Evolutionary conservation across 2,113 vertebrate genomes (phyloP), one percentile per base, ranked within the genome.

Genomic region (Pardalotus punctatus): DNA sequence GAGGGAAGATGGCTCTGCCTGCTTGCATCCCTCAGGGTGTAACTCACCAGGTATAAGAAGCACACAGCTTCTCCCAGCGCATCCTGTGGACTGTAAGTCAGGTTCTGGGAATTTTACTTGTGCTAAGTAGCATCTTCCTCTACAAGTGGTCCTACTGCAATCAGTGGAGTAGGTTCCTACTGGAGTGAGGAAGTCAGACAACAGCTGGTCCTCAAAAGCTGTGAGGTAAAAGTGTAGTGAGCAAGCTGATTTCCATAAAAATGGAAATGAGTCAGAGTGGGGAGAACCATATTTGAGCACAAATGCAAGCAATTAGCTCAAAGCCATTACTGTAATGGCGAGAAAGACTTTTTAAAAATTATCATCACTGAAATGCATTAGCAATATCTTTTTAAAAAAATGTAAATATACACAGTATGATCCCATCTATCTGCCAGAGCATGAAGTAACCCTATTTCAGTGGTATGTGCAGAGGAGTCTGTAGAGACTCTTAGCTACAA

Each of bases 221-320:
- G 40, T 10, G 78, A 87, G 77, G 79, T 85, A 85, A 72, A 81
- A 91, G 48, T 65, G 86, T 85, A 89, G 89, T 89, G 85, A 92
- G 86, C 72, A 91, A 94, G 58, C 81, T 93, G 84, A 95, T 96
- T 97, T 97, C 57, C 95, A 96, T 96, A 96, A 91, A 96, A 96
- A 96, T 91, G 74, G 78, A 95, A 94, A 97, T 96, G 73, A 96
- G 73, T 72, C 84, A 90, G 91, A 89, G 84, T 94, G 78, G 36
- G 23, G 38, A 89, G 84, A 90, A 73, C 84, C 74, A 77, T 82
- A 91, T 93, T 50, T 76, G 96, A 95, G 81, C 11, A 19, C 50
- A 95, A 97, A 96, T 96, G 86, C 74, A 91, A 96, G 91, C 87
- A 96, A 96, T 97, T 97, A 97, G 87, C 91, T 95, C 81, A 76